Conservation (phyloP, 2,113 vertebrate species). For the Macquaria australasica region DNA sequence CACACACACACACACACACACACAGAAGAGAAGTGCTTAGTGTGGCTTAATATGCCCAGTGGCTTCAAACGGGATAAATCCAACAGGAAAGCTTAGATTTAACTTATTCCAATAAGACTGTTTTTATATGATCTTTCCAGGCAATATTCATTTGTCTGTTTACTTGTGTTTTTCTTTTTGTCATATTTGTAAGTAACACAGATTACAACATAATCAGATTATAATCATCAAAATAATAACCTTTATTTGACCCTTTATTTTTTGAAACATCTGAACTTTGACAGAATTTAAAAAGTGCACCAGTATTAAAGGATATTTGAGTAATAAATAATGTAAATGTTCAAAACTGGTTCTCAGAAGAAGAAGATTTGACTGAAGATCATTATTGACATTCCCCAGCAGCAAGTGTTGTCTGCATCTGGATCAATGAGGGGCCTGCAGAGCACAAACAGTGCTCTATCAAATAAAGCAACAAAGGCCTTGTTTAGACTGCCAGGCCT, state of each 20-base stretch:
- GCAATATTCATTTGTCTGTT: conserved; percentile 22
- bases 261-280: conserved; percentile 28
- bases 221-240: conserved; percentile 21
- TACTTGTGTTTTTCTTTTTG: conserved; percentile 19
- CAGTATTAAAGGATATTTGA: not conserved
- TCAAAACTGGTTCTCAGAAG: too few relatives aligned
- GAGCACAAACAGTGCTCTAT: not conserved
- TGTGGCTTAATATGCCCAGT: conserved; percentile 42
- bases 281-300: not conserved
- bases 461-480: too few relatives aligned
- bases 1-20: conserved; percentile 31
- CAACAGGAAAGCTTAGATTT: conserved; percentile 49
- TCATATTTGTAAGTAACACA: conserved; percentile 21
- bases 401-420: not conserved
- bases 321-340: not conserved
- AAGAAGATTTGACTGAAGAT: not conserved
- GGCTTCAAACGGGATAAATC: conserved; percentile 50
- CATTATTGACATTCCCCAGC: too few relatives aligned
- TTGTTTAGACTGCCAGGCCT: too few relatives aligned
- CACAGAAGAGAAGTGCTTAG: conserved; percentile 27
- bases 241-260: not conserved
- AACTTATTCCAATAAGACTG: conserved; percentile 33
- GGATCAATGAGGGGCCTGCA: not conserved
- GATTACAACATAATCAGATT: conserved; percentile 50
- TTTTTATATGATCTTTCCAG: conserved; percentile 19